Base-by-base conservation (phyloP, 2,888 invertebrate genomes). In the Synergus itoensis region DNA sequence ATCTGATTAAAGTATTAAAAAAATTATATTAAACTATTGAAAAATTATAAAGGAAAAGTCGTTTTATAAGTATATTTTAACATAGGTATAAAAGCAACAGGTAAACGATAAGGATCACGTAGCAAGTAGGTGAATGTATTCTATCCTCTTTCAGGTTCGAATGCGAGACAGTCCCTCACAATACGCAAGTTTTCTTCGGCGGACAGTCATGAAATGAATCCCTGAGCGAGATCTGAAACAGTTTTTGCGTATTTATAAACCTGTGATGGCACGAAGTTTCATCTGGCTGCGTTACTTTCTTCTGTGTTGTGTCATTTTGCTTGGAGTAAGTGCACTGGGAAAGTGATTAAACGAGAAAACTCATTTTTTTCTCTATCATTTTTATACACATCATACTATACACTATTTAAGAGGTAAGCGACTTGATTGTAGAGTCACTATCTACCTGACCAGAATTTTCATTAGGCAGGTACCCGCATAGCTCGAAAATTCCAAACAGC, bases 51-150 rank as follows among this genome's bases (percentile, higher is more conserved):
- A 41, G 7, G 41, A 41, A 41, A 28, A 28, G 41, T 41, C 41
- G 5, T 41, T 41, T 41, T 2, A 41, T 41, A 41, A 7, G 41
- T 8, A 41, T 41, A 41, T 4, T 8, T 7, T 41, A 41, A 7
- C 8, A 41, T 41, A 2, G 5, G 41, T 8, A 8, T 5, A 41
- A 41, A 41, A 41, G 41, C 45, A 45, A 48, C 16, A n/a, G 48
- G 7, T n/a, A 41, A 41, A 40, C 64, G 67, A 67, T 67, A 67
- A 67, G 67, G 45, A 67, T 67, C 45, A 21, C 43, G 45, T 67
- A 67, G 45, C 67, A 67, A 67, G 16, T 45, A 67, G 67, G 67
- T 67, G 67, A 67, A 67, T 67, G 67, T 67, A 45, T 21, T 8
- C 43, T 28, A 28, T 28, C 12, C 12, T 45, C 21, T 41, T 40